Evolutionary conservation across 2,888 invertebrate genomes (phyloP), one percentile per base, ranked within the genome.

Genomic region (Tachina fera): DNA sequence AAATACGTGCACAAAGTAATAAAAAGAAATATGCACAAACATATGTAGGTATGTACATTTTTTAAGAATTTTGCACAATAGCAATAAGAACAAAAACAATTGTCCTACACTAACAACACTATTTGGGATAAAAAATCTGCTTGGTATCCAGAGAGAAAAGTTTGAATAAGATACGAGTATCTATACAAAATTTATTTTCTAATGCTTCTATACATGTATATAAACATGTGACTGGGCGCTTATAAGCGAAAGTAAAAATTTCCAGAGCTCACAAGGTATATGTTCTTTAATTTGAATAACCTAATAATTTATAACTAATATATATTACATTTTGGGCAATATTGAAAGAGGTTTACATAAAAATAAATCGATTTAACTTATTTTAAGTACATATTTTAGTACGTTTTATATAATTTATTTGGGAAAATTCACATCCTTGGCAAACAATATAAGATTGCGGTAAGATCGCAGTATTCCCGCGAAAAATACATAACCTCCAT

Each of bases 11-110:
- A 6, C 22, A 14, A 22, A 47, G 16, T 45, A 45, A 22, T 58
- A 14, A 19, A 45, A 19, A 4, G 31, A 31, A 31, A 31, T 31
- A 31, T 4, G 4, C 4, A 31, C 31, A 31, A 3, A 2, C 31
- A 31, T 31, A 31, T 31, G 31, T 31, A 5, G 0, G 31, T 31
- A 31, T 6, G 31, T 31, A 6, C 31, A 31, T n/a, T 31, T 31
- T 31, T 31, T 16, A 72, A 14, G 11, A 6, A 45, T 45, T 45
- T 71, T 39, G 9, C 47, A 60, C 47, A 72, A 60, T 16, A 41
- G 14, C 47, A 49, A 39, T 16, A 61, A 61, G 19, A 74, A 61
- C 49, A 74, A 49, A 31, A 41, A 60, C 60, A 72, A 31, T 31
- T 3, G 22, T 22, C 1, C 1, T 31, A 61, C 49, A 74, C 41